Percentiles rank a stretch among this genome's conserved stretches.
phyloP scores from a whole-genome alignment of 2,113 vertebrate species.

The Rhipidura dahli region DNA sequence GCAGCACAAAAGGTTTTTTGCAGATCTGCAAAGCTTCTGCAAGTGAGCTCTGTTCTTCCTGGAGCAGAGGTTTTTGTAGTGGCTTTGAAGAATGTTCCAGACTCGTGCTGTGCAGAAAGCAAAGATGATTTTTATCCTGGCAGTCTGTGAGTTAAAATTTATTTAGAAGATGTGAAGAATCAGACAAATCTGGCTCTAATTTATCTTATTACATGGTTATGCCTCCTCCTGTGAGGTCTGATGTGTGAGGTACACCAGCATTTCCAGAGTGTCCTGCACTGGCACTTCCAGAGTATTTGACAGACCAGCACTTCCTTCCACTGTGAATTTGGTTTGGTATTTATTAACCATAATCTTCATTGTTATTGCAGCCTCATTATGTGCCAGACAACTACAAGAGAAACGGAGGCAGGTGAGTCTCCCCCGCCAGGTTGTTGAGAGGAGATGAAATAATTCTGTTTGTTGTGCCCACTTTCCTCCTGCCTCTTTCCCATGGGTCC shows the following conservation, averaged over 20 bases:
- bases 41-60: background rate
- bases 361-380: conserved; percentile 88
- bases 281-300: background rate
- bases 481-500: background rate
- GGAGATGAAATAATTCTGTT: background rate
- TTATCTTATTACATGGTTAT: background rate
- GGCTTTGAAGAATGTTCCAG: background rate
- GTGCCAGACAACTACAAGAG: conserved; percentile 99
- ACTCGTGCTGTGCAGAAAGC: background rate
- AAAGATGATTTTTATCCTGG: background rate
- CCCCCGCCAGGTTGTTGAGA: fast-evolving
- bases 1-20: background rate
- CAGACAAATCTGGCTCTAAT: background rate
- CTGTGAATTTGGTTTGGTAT: background rate
- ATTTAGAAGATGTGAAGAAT: background rate
- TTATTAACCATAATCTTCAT: background rate
- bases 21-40: background rate
- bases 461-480: background rate
- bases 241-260: background rate
- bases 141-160: background rate
- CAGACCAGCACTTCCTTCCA: background rate
- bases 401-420: conserved; percentile 88
- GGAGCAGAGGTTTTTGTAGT: background rate
- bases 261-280: background rate
- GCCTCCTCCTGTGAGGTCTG: background rate